These are phyloP conservation scores for Gastrophysa polygoni DNA, from an alignment of 2,888 invertebrate genomes.

Conservation along the genomic window DNA sequence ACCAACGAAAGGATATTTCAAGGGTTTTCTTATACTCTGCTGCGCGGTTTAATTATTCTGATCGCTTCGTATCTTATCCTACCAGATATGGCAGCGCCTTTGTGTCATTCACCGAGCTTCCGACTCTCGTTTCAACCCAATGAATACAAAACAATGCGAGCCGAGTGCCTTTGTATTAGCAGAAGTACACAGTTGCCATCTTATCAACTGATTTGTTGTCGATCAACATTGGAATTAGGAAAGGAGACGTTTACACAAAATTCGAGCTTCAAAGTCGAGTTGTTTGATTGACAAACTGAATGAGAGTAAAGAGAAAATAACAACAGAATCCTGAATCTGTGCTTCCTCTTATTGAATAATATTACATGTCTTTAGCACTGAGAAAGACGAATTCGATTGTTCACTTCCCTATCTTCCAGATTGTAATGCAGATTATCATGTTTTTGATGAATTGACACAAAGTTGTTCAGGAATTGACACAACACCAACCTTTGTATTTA, in stretches of 20 bases:
- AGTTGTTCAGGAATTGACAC: too few species aligned
- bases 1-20: too few species aligned
- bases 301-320: too few species aligned
- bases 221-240: background rate
- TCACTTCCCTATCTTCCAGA: too few species aligned
- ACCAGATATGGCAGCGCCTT: constrained; percentile 3
- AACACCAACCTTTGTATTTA: too few species aligned
- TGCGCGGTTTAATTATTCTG: background rate
- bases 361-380: too few species aligned
- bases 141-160: background rate
- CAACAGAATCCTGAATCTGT: too few species aligned
- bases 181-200: background rate
- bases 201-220: background rate
- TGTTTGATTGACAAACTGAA: too few species aligned
- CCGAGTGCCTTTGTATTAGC: background rate
- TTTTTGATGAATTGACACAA: too few species aligned
- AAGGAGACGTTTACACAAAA: background rate
- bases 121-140: background rate
- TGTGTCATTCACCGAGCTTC: background rate
- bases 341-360: too few species aligned
- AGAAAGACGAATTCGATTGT: too few species aligned
- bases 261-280: background rate
- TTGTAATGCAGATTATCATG: too few species aligned
- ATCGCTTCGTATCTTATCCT: background rate
- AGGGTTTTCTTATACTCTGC: constrained; percentile 1